Evolutionary conservation across 2,888 invertebrate species (phyloP).

Genomic region (Stramonita haemastoma): DNA sequence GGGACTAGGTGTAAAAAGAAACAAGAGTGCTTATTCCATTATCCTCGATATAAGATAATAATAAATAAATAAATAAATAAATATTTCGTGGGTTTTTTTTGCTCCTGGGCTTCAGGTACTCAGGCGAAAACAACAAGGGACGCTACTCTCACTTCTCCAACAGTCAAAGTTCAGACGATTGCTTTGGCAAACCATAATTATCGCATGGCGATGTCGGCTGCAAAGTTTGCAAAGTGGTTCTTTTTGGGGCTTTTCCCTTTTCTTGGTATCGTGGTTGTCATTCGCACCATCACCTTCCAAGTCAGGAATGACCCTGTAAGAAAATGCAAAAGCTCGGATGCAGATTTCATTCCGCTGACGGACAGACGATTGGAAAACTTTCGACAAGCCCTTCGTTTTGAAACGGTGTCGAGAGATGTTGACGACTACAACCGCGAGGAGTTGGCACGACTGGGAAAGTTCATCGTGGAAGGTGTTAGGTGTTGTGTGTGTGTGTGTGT

Average conservation of each 20-base stretch:
- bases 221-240: not conserved
- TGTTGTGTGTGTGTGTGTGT: not conserved
- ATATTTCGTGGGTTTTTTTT: too few species aligned
- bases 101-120: not conserved
- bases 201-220: not conserved
- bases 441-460: constrained; percentile 55
- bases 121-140: not conserved
- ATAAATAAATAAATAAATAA: too few species aligned
- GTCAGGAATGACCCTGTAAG: constrained; percentile 53
- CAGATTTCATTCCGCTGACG: constrained; percentile 62
- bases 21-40: too few species aligned
- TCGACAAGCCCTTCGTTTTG: constrained; percentile 57
- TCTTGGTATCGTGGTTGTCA: constrained; percentile 50
- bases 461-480: constrained; percentile 61
- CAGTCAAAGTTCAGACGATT: not conserved
- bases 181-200: not conserved
- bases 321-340: constrained; percentile 59
- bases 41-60: too few species aligned
- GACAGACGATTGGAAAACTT: constrained; percentile 58
- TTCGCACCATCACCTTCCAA: constrained; percentile 60
- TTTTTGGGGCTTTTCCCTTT: constrained; percentile 18
- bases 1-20: too few species aligned
- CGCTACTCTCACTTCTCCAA: not conserved
- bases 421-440: constrained; percentile 58
- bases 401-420: constrained; percentile 58